These are phyloP conservation scores for Anomalospiza imberbis DNA, from an alignment of 2,797 vertebrate species.

Conservation along the genomic window DNA sequence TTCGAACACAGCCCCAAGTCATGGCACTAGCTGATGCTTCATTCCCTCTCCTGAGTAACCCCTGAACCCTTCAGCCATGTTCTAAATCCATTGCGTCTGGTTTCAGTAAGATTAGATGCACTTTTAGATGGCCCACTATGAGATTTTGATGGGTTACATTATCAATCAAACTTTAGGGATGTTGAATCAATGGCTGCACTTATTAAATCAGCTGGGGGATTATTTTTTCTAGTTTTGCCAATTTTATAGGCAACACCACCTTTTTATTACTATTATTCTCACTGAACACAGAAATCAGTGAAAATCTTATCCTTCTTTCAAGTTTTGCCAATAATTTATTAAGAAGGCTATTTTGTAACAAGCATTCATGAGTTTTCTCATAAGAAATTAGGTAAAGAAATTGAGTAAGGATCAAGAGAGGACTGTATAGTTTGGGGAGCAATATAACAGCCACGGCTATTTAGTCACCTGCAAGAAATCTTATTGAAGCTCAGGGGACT, in stretches of 20 bases:
- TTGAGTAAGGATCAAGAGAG: not conserved
- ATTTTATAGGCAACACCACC: not conserved
- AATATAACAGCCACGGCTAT: not conserved
- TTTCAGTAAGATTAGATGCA: not conserved
- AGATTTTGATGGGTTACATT: not conserved
- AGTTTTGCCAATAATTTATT: not conserved
- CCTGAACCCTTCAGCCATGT: not conserved
- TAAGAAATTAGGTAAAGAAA: not conserved
- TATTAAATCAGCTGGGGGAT: not conserved
- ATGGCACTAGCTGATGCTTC: not conserved
- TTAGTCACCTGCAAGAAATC: not conserved
- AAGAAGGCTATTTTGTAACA: not conserved
- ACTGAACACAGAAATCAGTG: not conserved
- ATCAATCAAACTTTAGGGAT: not conserved
- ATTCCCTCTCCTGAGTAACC: not conserved
- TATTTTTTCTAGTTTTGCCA: not conserved
- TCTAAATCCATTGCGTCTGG: not conserved
- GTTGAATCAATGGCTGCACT: accelerated
- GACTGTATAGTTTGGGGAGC: not conserved
- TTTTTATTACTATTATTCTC: not conserved
- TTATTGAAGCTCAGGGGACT: not conserved
- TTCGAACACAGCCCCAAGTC: not conserved
- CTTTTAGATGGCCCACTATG: not conserved
- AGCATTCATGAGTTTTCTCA: accelerated
- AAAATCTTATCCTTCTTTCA: not conserved